Conservation (phyloP, 2,113 vertebrate genomes). For the Rhinichthys klamathensis region DNA sequence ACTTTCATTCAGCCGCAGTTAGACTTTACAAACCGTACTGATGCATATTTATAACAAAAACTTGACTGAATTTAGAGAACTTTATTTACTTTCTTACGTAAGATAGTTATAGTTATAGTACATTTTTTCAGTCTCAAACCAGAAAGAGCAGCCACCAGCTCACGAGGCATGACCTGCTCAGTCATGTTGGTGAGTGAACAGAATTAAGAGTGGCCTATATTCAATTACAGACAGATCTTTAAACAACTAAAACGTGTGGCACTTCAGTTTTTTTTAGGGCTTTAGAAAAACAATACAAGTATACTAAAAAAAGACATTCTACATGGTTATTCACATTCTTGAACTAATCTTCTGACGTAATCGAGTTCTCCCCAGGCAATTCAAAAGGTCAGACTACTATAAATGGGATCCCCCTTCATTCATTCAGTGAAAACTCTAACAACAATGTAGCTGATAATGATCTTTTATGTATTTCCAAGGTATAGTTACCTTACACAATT, state of each 20-base stretch:
- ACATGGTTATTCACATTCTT: background rate
- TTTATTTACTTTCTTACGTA: background rate
- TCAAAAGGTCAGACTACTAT: slow-evolving; percentile 20
- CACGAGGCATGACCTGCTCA: background rate
- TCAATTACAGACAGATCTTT: slow-evolving; percentile 28
- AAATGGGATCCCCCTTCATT: slow-evolving; percentile 39
- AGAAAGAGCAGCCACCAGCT: background rate
- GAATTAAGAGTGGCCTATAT: background rate
- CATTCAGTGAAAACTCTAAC: background rate
- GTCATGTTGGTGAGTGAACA: background rate
- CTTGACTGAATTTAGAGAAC: background rate
- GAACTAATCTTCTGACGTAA: slow-evolving; percentile 13
- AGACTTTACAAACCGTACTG: background rate
- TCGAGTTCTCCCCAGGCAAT: slow-evolving; percentile 22
- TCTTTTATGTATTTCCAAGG: background rate
- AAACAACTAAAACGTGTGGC: background rate
- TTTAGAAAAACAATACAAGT: slow-evolving; percentile 2
- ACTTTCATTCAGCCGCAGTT: background rate
- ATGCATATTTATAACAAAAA: background rate
- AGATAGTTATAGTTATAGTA: background rate
- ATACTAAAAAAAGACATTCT: slow-evolving; percentile 9
- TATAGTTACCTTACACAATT: background rate
- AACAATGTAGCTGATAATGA: slow-evolving; percentile 16
- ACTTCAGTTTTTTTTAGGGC: background rate
- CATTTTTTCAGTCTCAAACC: background rate